Base-by-base conservation (phyloP, 2,797 vertebrate genomes). In the Darevskia mixta region DNA sequence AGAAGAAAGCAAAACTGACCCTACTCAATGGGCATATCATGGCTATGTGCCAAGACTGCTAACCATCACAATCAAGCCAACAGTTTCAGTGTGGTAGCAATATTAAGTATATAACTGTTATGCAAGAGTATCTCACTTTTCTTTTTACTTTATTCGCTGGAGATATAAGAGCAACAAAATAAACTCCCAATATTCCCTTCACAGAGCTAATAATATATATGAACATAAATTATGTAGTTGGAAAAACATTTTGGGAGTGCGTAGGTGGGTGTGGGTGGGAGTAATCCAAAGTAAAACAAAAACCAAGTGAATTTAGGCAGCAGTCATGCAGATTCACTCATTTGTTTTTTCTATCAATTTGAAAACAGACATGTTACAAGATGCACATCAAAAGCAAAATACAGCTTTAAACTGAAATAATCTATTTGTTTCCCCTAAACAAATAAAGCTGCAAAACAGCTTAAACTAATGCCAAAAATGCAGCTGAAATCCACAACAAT, bases 351-450 rank as follows among this genome's bases (percentile, higher is more conserved):
- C 90, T 92, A 93, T 91, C 86, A 92, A 89, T 91, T 87, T 90
- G 89, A 95, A 95, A 93, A 75, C 87, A 92, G 88, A 58, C 35
- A 35, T 23, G 88, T 93, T 92, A 88, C 91, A 90, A 89, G 67
- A 66, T 80, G 32, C 58, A 89, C 87, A 89, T 79, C 69, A 87
- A 87, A 84, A 94, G 73, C 58, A 87, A 94, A 82, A 83, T 72
- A 95, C 92, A 94, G 86, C 90, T 95, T 95, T 95, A 93, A 73
- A 91, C 61, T 86, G 90, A 87, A 92, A 92, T 94, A 95, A 96
- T 94, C 89, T 92, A 82, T 95, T 92, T 93, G 80, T 92, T 64
- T 75, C 83, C 55, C 58, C 11, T 4, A 11, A 92, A 90, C 94
- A 95, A 94, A 94, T 92, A 94, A 95, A 94, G 88, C 88, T 81